phyloP scores from a whole-genome alignment of 2,113 vertebrate genomes.

The Geothlypis trichas region DNA sequence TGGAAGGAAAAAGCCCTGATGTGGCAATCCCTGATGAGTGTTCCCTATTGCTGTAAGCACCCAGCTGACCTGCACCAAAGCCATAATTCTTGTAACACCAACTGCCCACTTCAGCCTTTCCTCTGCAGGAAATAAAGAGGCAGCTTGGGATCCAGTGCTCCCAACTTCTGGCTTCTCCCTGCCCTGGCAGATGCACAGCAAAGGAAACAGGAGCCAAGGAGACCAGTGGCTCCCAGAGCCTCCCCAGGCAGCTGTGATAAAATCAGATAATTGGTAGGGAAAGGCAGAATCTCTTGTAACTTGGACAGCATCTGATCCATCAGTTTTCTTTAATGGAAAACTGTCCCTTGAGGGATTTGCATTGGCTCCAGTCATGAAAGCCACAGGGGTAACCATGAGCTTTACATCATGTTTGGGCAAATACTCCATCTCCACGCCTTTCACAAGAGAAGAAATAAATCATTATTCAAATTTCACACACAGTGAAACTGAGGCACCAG shows the following conservation, averaged over 20 bases:
- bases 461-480: not conserved
- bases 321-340: not conserved
- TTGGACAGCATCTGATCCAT: constrained; percentile 2
- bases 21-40: not conserved
- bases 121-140: not conserved
- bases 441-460: not conserved
- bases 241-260: constrained; percentile 1
- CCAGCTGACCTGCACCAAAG: not conserved
- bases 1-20: not conserved
- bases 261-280: not conserved
- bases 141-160: not conserved
- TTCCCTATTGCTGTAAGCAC: not conserved
- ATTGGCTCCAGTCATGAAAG: not conserved
- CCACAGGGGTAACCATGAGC: not conserved
- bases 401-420: not conserved
- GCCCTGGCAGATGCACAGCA: not conserved
- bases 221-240: not conserved
- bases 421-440: not conserved
- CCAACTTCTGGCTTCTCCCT: not conserved
- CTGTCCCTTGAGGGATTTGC: not conserved
- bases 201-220: not conserved
- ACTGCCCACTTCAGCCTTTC: not conserved
- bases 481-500: not conserved
- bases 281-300: not conserved
- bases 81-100: not conserved